Base-by-base conservation (phyloP, 2,797 vertebrate species). In the Cynopterus sphinx region DNA sequence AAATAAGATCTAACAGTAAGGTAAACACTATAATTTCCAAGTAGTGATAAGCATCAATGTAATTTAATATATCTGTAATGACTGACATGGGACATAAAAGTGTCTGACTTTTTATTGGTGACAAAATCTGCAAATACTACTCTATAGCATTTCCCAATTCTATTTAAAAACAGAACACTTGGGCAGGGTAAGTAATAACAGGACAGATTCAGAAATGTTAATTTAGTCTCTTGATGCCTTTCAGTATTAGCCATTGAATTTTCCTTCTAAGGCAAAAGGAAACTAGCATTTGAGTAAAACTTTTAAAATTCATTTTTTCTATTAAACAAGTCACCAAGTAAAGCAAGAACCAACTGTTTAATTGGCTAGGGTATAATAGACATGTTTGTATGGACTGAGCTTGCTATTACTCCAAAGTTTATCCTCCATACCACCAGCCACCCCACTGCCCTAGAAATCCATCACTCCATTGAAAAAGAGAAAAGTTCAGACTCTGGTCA, bases 181-280 rank as follows among this genome's bases (percentile, higher is more conserved):
- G 39, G 13, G 26, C 13, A 17, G 51, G 31, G 5, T 13, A 43
- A 39, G 86, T 87, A 59, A 73, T 93, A 95, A 79, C 63, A 65
- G 43, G n/a, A 51, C 33, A 87, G 46, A 81, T 84, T 97, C 75
- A 93, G 53, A 93, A 95, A 95, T 65, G 31, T 53, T 93, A 73
- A 83, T 83, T 83, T 70, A 79, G 24, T 49, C 53, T 86, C 46
- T 81, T n/a, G 36, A 28, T 87, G 17, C 43, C 61, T 77, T 88
- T 82, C 68, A 79, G 24, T 68, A 83, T 90, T 90, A 82, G 36
- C 51, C 43, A 82, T n/a, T 96, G 77, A 63, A 26, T 82, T 97
- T 87, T 79, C 26, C 49, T 86, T 88, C 49, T 59, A 70, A 70
- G 68, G n/a, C 39, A 75, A 88, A 89, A 85, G 55, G 67, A 87